Evolutionary conservation across 1,140 invertebrate genomes (phyloP).

Genomic region (Uloborus diversus): DNA sequence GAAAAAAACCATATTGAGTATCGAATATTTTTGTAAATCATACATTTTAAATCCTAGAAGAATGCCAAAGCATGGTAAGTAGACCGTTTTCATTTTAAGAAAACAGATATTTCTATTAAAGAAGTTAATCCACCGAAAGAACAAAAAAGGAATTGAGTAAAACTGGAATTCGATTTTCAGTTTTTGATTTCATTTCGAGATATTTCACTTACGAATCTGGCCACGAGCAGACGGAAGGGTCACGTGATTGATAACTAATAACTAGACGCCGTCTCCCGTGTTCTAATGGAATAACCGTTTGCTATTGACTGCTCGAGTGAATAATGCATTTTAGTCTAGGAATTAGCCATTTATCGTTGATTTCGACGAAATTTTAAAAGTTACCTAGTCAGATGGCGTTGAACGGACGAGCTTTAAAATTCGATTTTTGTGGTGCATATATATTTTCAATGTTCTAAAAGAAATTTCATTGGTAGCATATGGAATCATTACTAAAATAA

Average conservation of each 20-base stretch:
- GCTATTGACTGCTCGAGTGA: constrained; percentile 48
- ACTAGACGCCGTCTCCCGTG: constrained; percentile 49
- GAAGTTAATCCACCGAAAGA: constrained; percentile 47
- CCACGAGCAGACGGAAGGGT: constrained; percentile 44
- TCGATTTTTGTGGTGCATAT: constrained; percentile 1
- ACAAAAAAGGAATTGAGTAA: constrained; percentile 10
- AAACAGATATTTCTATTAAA: constrained; percentile 31
- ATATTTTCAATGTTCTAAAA: too few relatives aligned
- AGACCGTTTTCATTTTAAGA: neutral
- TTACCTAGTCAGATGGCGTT: constrained; percentile 31
- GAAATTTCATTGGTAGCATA: too few relatives aligned
- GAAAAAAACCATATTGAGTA: too few relatives aligned
- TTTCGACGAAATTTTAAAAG: constrained; percentile 1
- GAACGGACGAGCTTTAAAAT: constrained; percentile 27
- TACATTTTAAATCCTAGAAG: neutral
- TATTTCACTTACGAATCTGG: neutral
- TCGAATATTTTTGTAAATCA: neutral
- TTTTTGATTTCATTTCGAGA: neutral
- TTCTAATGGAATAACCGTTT: constrained; percentile 53
- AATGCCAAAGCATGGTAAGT: neutral
- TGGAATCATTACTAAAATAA: too few relatives aligned
- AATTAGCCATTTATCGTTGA: constrained; percentile 10
- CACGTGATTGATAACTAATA: constrained; percentile 56
- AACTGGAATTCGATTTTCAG: neutral
- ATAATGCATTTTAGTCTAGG: constrained; percentile 35